Evolutionary conservation across 2,888 invertebrate species (phyloP), one percentile per base, ranked within the genome.

Genomic region (Amorpha juglandis): DNA sequence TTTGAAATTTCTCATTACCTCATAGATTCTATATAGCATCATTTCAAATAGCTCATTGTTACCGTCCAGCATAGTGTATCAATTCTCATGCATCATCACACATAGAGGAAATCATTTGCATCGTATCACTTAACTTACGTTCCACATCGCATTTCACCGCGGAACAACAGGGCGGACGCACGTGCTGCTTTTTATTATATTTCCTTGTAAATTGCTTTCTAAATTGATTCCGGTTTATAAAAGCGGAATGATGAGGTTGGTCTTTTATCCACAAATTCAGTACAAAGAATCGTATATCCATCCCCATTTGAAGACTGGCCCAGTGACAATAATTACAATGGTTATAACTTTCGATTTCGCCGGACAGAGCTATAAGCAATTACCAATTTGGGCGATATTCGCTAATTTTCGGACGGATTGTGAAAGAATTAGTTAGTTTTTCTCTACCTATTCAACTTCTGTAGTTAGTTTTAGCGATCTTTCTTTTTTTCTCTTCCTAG

Each of bases 21-120:
- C n/a, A 53, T 14, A n/a, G n/a, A 4, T 21, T 52, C 21, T 12
- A 27, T n/a, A n/a, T n/a, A n/a, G n/a, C 53, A 53, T 14, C n/a
- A 53, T 53, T 53, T 33, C 33, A n/a, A 53, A 33, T 27, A 33
- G 14, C 45, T 12, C 16, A 11, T 50, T 50, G 50, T 50, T 16
- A 19, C 48, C 16, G 1, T 3, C 9, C 19, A 42, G 53, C 53
- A 1, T 33, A 14, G 9, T 21, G 58, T 58, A 58, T 58, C 58
- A 58, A 12, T 58, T 58, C 58, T 11, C 58, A 58, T 19, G 58
- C 38, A 16, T 58, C 11, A 58, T 58, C 58, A 38, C 42, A 58
- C 42, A 58, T 55, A 19, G 9, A 58, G 58, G 58, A 58, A 58
- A 42, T 19, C 58, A 58, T 58, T 58, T 58, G 58, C 58, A 58